Evolutionary conservation across 2,113 vertebrate genomes (phyloP).

Genomic region (Sphyrna mokarran): DNA sequence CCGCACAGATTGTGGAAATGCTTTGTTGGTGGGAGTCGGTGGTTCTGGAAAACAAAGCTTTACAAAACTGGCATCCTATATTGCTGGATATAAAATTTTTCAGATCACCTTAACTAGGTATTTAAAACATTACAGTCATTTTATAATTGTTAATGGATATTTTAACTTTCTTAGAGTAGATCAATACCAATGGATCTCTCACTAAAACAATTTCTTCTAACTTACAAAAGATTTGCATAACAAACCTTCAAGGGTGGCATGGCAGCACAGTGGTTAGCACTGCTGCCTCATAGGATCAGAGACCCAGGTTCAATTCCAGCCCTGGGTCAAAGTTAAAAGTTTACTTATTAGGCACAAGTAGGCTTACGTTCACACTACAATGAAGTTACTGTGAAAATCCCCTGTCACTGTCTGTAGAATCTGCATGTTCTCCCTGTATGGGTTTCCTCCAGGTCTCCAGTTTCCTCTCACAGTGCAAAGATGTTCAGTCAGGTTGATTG

Average conservation of each 20-base stretch:
- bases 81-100: constrained; percentile 68
- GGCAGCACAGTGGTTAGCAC: too few species aligned
- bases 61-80: constrained; percentile 62
- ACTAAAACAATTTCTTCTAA: neutral
- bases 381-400: too few species aligned
- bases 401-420: too few species aligned
- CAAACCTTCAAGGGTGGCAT: neutral
- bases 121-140: constrained; percentile 18
- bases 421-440: too few species aligned
- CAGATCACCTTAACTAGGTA: constrained; percentile 69
- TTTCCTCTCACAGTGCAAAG: too few species aligned
- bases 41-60: constrained; percentile 69
- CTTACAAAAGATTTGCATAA: neutral
- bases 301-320: too few species aligned
- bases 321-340: too few species aligned
- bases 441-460: too few species aligned
- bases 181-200: neutral
- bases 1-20: constrained; percentile 61
- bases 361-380: too few species aligned
- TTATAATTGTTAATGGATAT: neutral
- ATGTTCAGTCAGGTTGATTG: too few species aligned
- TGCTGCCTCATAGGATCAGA: too few species aligned
- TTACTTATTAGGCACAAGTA: too few species aligned
- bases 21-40: constrained; percentile 67
- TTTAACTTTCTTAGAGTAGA: neutral